Evolutionary conservation across 2,113 vertebrate species (phyloP), one percentile per base, ranked within the genome.

Genomic region (Deroptyus accipitrinus): DNA sequence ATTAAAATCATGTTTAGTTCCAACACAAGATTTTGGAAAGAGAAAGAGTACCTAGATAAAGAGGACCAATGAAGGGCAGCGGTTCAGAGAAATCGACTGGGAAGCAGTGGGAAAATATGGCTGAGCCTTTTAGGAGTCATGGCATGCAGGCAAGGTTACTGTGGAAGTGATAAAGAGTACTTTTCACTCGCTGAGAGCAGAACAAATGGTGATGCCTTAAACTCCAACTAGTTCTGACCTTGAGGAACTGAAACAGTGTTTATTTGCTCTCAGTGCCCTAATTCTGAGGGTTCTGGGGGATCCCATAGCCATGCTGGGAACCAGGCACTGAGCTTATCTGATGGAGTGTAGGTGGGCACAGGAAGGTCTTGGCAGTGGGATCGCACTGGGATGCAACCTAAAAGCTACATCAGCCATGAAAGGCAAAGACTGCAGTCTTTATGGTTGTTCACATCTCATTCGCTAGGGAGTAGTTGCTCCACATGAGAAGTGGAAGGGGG

Each of bases 231-330:
- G 10, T 37, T 77, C 42, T 74, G 64, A 52, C 30, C 70, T 30
- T 6, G 52, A 44, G 76, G 31, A 92, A 48, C n/a, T 23, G 14
- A 30, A 83, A 46, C 1, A 1, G 10, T 11, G 11, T 46, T 33
- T 13, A 0, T 14, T 5, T 23, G 15, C 25, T 4, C 27, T 64
- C 18, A 25, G 35, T 9, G 14, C 23, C 46, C 14, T 41, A 19
- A 90, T 41, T 86, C 25, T 25, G 25, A 2, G 27, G 54, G 6
- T 18, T 49, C 25, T 30, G 23, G 23, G 48, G 10, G 4, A 74
- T 51, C 33, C 17, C 0, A 0, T 23, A 79, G 25, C 0, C 1
- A 20, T 37, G 68, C 66, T 76, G 73, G 41, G 64, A 85, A 42
- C 5, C 62, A 37, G 76, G 46, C 2, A 16, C 25, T 4, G 14